phyloP scores from a whole-genome alignment of 1,140 invertebrate species.

The Drosophila triauraria region DNA sequence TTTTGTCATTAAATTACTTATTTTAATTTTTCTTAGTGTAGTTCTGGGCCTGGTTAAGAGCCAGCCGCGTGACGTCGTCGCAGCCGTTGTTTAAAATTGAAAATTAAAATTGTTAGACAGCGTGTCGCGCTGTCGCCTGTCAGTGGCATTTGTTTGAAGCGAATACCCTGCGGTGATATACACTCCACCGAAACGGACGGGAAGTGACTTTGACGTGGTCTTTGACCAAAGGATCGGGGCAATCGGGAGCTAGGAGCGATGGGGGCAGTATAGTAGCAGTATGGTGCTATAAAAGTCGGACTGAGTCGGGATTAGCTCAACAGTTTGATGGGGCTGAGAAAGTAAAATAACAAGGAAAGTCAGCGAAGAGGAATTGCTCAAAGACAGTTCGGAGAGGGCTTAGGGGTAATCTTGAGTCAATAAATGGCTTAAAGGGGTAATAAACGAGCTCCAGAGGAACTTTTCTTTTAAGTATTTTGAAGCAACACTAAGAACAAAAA shows the following conservation, averaged over 20 bases:
- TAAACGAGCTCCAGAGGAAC: neutral
- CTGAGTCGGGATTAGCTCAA: slow-evolving; percentile 41
- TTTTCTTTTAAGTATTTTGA: neutral
- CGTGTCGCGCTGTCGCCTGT: slow-evolving; percentile 80
- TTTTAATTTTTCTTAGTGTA: slow-evolving; percentile 8
- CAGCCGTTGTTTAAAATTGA: slow-evolving; percentile 68
- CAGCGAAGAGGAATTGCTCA: slow-evolving; percentile 14
- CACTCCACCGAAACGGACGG: slow-evolving; percentile 36
- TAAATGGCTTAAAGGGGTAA: neutral
- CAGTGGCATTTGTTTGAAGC: slow-evolving; percentile 66
- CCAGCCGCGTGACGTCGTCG: slow-evolving; percentile 56
- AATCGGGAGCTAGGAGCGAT: neutral
- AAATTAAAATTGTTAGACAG: slow-evolving; percentile 83
- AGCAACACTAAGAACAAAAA: too few species aligned
- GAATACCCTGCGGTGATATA: slow-evolving; percentile 65
- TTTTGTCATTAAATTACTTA: neutral
- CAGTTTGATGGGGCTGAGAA: slow-evolving; percentile 31
- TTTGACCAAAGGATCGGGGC: slow-evolving; percentile 17
- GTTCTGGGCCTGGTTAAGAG: slow-evolving; percentile 45
- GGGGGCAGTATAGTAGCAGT: slow-evolving; percentile 1
- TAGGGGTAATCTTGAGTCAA: slow-evolving; percentile 15
- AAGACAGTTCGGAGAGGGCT: slow-evolving; percentile 5
- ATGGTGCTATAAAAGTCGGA: slow-evolving; percentile 30
- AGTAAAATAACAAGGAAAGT: slow-evolving; percentile 32
- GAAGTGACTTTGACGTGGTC: slow-evolving; percentile 42